Evolutionary conservation across 2,888 invertebrate species (phyloP).

Genomic region (Dynastes grantii): DNA sequence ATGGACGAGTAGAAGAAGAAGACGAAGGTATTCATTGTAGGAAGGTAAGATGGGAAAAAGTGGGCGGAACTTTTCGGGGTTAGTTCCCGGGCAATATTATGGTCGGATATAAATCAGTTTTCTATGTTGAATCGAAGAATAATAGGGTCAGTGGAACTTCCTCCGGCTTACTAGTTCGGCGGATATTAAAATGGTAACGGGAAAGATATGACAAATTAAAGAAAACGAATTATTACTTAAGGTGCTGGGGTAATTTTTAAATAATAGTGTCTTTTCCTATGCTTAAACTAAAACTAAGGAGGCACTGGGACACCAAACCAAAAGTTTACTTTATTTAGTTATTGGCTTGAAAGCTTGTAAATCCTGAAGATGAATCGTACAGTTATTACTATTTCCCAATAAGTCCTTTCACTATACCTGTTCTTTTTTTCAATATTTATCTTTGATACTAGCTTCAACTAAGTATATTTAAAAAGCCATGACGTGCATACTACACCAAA

Average conservation of each 20-base stretch:
- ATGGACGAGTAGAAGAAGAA: background rate
- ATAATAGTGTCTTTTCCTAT: background rate
- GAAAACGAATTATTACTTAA: background rate
- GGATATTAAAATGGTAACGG: conserved; percentile 6
- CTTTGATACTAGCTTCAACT: too few species aligned
- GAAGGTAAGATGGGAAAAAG: conserved; percentile 23
- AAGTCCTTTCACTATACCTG: too few species aligned
- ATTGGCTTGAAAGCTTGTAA: too few species aligned
- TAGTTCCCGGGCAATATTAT: conserved; percentile 39
- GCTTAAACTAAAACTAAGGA: background rate
- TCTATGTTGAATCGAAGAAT: conserved; percentile 46
- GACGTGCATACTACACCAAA: too few species aligned
- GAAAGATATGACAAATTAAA: conserved; percentile 6
- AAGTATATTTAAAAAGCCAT: too few species aligned
- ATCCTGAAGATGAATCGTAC: too few species aligned
- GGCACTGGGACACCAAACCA: too few species aligned
- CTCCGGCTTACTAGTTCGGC: background rate
- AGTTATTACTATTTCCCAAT: too few species aligned
- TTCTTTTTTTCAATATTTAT: too few species aligned
- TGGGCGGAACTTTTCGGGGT: conserved; percentile 5
- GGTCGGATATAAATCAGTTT: conserved; percentile 43
- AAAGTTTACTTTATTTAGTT: too few species aligned
- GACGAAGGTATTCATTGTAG: background rate
- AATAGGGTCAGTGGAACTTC: conserved; percentile 41
- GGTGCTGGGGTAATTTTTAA: background rate